These are phyloP conservation scores for Portevinia maculata DNA, from an alignment of 2,888 invertebrate genomes.

Conservation along the genomic window DNA sequence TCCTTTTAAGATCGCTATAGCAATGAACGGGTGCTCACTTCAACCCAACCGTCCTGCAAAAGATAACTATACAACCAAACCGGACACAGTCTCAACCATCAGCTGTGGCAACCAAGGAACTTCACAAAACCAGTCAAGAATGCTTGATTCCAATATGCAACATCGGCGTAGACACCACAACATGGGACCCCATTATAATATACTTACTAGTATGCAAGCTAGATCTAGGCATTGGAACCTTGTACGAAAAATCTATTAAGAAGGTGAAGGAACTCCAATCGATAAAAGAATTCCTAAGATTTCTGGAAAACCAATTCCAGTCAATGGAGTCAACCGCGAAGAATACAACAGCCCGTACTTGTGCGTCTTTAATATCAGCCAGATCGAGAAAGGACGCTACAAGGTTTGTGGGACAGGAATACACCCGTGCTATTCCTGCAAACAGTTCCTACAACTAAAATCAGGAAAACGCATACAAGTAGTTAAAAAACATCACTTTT, in stretches of 20 bases:
- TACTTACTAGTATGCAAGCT: slow-evolving; percentile 40
- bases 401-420: slow-evolving; percentile 4
- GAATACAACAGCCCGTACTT: slow-evolving; percentile 5
- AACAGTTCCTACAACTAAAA: slow-evolving; percentile 15
- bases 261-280: slow-evolving; percentile 37
- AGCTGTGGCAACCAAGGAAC: slow-evolving; percentile 25
- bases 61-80: slow-evolving; percentile 31
- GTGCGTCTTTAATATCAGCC: slow-evolving; percentile 6
- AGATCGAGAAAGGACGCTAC: background rate
- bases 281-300: slow-evolving; percentile 16
- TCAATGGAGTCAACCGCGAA: slow-evolving; percentile 21
- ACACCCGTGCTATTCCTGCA: slow-evolving; percentile 30
- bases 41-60: slow-evolving; percentile 34
- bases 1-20: slow-evolving; percentile 48
- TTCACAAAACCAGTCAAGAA: slow-evolving; percentile 35
- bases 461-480: slow-evolving; percentile 14
- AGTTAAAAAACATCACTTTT: slow-evolving; percentile 9
- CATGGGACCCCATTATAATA: slow-evolving; percentile 30
- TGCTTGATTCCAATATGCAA: slow-evolving; percentile 1
- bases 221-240: slow-evolving; percentile 28
- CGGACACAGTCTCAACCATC: slow-evolving; percentile 17
- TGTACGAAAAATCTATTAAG: slow-evolving; percentile 43
- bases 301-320: slow-evolving; percentile 29
- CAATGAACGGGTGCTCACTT: slow-evolving; percentile 41
- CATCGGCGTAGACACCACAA: slow-evolving; percentile 13